Base-by-base conservation (phyloP, 2,888 invertebrate species). In the Miltochrista miniata region DNA sequence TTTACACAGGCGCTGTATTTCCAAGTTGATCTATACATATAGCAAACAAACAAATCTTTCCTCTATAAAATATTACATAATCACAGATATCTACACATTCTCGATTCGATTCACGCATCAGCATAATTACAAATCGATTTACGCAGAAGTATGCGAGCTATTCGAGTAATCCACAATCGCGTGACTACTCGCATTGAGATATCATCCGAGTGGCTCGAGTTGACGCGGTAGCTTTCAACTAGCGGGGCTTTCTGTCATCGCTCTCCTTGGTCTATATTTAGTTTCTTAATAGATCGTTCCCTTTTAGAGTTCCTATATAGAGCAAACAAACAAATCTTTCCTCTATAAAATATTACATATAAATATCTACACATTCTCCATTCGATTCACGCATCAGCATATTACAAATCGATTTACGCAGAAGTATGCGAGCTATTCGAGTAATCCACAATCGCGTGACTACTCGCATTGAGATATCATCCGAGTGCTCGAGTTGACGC, bases 371-470 rank as follows among this genome's bases (percentile, higher is more conserved):
- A n/a, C 18, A 24, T 24, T 24, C 18, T 24, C 18, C 18, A 24
- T 24, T 24, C 18, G 5, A 5, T 24, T 15, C 38, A 38, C 38
- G 15, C 35, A 37, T 33, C 9, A 35, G 34, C 10, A 37, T 15
- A 0, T 24, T 24, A 53, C 51, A 53, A 60, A 61, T 63, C 51
- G 55, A 54, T 60, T 63, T 39, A 62, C 66, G 60, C 65, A 60
- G 51, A 54, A 41, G 35, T 54, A 64, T 61, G 55, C 54, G 43
- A 62, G 51, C 18, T 15, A 52, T 44, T 38, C 38, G 36, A 39
- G 33, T 31, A 13, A 55, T 54, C 48, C 34, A 42, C 50, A 29
- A 44, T 66, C 31, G 63, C 66, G 66, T 66, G 66, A 53, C 54
- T 24, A 15, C 18, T 24, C 12, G 35, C 30, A 52, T 54, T 51